Percentiles rank a stretch among this genome's conserved stretches.
Conservation (phyloP, 2,888 invertebrate genomes). For the Pollenia amentaria region DNA sequence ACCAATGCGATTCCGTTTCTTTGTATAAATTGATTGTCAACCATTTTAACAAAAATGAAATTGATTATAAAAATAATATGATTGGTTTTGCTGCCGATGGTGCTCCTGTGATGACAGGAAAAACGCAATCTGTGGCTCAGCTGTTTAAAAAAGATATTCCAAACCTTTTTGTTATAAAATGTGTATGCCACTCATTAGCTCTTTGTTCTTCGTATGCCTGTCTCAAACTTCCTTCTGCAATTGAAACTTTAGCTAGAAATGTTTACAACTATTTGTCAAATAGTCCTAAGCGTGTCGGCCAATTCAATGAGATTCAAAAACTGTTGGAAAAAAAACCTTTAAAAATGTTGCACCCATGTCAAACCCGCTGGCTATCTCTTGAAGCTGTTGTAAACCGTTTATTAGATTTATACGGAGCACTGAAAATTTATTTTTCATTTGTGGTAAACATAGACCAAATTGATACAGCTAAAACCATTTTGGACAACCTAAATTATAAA, state of each 20-base stretch:
- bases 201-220: not conserved
- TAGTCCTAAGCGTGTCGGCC: constrained; percentile 76
- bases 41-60: constrained; percentile 73
- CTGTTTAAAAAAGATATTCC: constrained; percentile 78
- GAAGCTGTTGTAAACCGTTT: constrained; percentile 32
- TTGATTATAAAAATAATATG: constrained; percentile 78
- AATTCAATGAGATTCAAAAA: constrained; percentile 33
- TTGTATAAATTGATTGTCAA: too few species aligned
- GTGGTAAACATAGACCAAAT: constrained; percentile 41
- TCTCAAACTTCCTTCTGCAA: not conserved
- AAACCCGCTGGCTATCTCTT: constrained; percentile 35
- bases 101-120: constrained; percentile 80
- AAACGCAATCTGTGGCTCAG: constrained; percentile 77
- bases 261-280: constrained; percentile 78
- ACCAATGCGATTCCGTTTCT: too few species aligned
- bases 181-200: not conserved
- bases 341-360: constrained; percentile 43
- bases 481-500: constrained; percentile 16
- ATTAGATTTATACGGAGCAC: constrained; percentile 31
- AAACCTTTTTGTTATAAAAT: constrained; percentile 30
- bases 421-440: constrained; percentile 53
- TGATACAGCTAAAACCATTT: constrained; percentile 26
- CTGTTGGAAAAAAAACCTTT: constrained; percentile 38
- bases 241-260: constrained; percentile 73
- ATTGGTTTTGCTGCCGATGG: constrained; percentile 82